Percentiles rank a stretch among this genome's conserved stretches.
Conservation (phyloP, 2,113 vertebrate species). For the Grammomys surdaster region DNA sequence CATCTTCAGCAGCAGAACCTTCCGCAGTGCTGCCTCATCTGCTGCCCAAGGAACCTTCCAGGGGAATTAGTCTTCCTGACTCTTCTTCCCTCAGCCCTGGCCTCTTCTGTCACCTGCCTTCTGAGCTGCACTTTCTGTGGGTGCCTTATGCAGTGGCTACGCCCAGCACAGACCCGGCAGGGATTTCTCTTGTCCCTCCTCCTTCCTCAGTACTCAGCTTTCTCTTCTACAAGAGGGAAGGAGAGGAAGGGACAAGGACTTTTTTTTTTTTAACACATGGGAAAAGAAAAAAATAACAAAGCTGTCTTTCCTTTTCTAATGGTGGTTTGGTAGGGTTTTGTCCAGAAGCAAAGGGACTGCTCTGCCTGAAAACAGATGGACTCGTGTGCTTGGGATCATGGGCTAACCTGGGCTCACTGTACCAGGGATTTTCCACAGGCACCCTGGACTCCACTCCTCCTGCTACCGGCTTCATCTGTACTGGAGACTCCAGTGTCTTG, state of each 20-base stretch:
- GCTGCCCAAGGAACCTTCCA: slow-evolving; percentile 91
- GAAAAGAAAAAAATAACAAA: slow-evolving; percentile 73
- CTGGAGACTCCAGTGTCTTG: not conserved
- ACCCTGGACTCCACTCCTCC: not conserved
- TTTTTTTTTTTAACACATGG: slow-evolving; percentile 75
- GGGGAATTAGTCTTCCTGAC: slow-evolving; percentile 81
- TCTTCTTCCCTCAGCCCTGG: slow-evolving; percentile 22
- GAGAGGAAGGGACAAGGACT: slow-evolving; percentile 62
- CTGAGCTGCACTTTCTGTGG: slow-evolving; percentile 79
- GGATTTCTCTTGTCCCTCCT: slow-evolving; percentile 23
- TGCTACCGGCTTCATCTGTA: not conserved
- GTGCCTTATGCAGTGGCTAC: slow-evolving; percentile 73
- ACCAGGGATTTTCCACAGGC: not conserved
- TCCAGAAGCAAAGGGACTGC: slow-evolving; percentile 35
- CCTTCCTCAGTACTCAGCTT: slow-evolving; percentile 54
- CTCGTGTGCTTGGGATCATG: not conserved
- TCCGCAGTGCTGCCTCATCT: slow-evolving; percentile 90
- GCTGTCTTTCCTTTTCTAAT: slow-evolving; percentile 54
- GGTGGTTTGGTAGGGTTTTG: slow-evolving; percentile 69
- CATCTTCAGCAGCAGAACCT: slow-evolving; percentile 91
- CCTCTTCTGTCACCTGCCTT: slow-evolving; percentile 67
- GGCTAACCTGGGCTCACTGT: not conserved
- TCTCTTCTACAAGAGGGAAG: slow-evolving; percentile 66
- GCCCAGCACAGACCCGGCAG: slow-evolving; percentile 69
- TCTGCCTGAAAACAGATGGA: not conserved